phyloP scores from a whole-genome alignment of 2,113 vertebrate species.

The Pelodiscus sinensis region DNA sequence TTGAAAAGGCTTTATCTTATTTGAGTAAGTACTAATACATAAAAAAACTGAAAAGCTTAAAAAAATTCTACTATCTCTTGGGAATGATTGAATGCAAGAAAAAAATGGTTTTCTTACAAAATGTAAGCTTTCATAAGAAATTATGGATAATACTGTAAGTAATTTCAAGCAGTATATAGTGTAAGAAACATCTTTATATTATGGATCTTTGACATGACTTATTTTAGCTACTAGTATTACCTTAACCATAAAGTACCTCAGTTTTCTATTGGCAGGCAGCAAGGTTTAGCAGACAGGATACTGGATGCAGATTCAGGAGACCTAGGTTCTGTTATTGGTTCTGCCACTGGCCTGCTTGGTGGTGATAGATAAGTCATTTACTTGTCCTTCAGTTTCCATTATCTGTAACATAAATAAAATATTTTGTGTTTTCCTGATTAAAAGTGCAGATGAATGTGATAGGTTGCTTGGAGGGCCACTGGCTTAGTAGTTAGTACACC shows the following conservation, averaged over 20 bases:
- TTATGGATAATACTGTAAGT: background rate
- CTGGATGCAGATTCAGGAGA: background rate
- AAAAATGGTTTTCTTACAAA: background rate
- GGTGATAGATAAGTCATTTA: background rate
- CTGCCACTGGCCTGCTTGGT: background rate
- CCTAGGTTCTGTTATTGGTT: background rate
- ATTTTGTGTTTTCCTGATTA: no score
- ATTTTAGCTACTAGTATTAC: background rate
- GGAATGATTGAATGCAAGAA: background rate
- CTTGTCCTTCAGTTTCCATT: no score
- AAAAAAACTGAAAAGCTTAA: background rate
- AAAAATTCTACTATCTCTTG: background rate
- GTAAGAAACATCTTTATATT: background rate
- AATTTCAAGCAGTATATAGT: background rate
- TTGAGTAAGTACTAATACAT: background rate
- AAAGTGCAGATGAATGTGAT: no score
- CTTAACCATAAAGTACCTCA: background rate
- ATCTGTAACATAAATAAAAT: no score
- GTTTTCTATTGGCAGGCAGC: background rate
- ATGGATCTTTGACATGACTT: background rate
- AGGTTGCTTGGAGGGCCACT: background rate
- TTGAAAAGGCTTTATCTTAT: background rate
- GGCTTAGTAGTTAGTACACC: background rate
- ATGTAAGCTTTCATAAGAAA: background rate
- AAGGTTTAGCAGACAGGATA: background rate